A percentile compares a stretch with the other conserved stretches of the same genome.
phyloP scores from a whole-genome alignment of 2,888 invertebrate genomes.

The Luperina testacea region DNA sequence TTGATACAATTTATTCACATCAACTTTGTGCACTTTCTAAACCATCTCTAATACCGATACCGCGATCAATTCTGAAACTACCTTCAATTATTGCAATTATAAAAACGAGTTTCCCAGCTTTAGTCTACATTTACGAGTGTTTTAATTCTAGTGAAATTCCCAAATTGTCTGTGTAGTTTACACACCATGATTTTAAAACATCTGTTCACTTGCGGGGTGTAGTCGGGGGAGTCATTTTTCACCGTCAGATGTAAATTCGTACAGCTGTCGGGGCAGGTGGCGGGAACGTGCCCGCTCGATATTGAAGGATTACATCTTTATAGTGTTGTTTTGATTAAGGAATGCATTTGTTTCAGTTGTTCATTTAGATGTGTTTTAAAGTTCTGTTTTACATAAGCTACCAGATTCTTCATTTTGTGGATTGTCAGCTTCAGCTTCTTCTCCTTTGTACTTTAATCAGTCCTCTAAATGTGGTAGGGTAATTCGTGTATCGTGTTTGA shows the following conservation, averaged over 20 bases:
- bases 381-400: constrained; percentile 3
- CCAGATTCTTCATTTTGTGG: background rate
- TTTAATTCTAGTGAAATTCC: constrained; percentile 62
- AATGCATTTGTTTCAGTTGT: constrained; percentile 48
- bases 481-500: background rate
- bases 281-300: constrained; percentile 79
- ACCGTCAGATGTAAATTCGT: constrained; percentile 81
- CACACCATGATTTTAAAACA: constrained; percentile 71
- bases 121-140: constrained; percentile 52
- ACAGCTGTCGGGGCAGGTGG: constrained; percentile 87
- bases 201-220: constrained; percentile 79
- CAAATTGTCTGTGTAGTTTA: constrained; percentile 56
- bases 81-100: constrained; percentile 64
- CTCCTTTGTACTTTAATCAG: background rate
- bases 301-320: constrained; percentile 75
- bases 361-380: constrained; percentile 26
- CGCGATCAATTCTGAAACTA: constrained; percentile 52
- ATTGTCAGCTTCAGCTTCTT: background rate
- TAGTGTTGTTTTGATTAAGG: constrained; percentile 63
- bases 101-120: constrained; percentile 59
- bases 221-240: constrained; percentile 81
- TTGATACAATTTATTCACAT: constrained; percentile 44
- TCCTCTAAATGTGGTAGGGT: background rate
- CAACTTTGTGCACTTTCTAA: constrained; percentile 63
- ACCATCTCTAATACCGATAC: constrained; percentile 45